phyloP scores from a whole-genome alignment of 2,797 vertebrate species.

The Arrhamphus sclerolepis region DNA sequence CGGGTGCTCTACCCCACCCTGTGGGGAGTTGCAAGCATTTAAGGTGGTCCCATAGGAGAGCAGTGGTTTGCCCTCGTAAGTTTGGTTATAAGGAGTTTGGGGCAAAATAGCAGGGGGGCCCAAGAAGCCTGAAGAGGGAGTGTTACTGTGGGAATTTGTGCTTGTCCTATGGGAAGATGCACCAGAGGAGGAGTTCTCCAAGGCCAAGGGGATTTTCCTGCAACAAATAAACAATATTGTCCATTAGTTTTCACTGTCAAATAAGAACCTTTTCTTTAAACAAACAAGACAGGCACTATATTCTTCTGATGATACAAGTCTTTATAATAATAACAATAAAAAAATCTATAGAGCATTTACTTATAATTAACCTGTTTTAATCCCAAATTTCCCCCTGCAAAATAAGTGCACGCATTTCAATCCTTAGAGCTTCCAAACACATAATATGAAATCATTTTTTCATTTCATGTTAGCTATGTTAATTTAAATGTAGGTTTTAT shows the following conservation, averaged over 20 bases:
- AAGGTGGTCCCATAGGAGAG: constrained; percentile 95
- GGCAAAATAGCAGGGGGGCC: constrained; percentile 83
- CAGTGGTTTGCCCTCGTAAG: constrained; percentile 85
- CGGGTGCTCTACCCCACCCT: constrained; percentile 88
- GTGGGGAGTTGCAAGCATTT: constrained; percentile 87
- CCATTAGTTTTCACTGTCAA: constrained; percentile 2
- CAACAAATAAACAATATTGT: neutral
- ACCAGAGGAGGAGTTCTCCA: constrained; percentile 84
- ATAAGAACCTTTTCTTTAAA: neutral
- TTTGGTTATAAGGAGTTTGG: constrained; percentile 87
- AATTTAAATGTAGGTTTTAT: too few species aligned
- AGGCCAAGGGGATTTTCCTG: constrained; percentile 96
- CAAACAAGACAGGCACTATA: neutral
- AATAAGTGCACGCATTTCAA: too few species aligned
- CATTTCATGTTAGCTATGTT: too few species aligned
- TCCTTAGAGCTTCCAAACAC: too few species aligned
- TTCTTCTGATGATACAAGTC: neutral
- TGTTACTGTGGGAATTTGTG: constrained; percentile 87
- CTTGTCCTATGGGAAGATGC: constrained; percentile 88
- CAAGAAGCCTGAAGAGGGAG: constrained; percentile 85
- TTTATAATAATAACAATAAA: neutral
- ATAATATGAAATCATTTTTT: too few species aligned
- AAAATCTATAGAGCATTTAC: neutral
- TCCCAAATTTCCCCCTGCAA: too few species aligned
- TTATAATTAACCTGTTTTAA: too few species aligned